These are phyloP conservation scores for Diacarnus erythraeanus DNA, from an alignment of 37 sponge, comb jelly and placozoan species.

Conservation along the genomic window DNA sequence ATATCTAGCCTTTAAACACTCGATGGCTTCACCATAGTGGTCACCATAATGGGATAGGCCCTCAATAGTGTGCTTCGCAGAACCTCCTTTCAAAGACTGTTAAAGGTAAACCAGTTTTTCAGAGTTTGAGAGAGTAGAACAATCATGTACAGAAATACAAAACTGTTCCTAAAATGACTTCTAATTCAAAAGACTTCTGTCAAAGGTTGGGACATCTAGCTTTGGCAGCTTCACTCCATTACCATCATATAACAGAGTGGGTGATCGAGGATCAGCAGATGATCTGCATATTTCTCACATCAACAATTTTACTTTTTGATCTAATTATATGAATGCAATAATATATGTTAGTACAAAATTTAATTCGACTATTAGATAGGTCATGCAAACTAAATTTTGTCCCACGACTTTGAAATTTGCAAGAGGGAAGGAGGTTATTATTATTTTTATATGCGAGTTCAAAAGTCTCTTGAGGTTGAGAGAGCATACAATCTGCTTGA, in stretches of 20 bases:
- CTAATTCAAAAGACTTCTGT: conserved; percentile 11
- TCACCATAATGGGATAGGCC: conserved; percentile 4
- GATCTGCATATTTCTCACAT: too few relatives aligned
- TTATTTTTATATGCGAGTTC: not conserved
- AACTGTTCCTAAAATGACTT: conserved; percentile 35
- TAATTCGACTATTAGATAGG: too few relatives aligned
- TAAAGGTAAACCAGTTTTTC: conserved; percentile 38
- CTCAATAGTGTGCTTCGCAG: conserved; percentile 11
- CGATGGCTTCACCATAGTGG: too few relatives aligned
- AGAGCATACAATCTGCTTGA: not conserved
- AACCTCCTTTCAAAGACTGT: conserved; percentile 28
- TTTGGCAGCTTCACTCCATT: conserved; percentile 23
- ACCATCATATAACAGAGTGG: not conserved
- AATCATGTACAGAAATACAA: conserved; percentile 26
- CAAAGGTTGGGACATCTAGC: conserved; percentile 13
- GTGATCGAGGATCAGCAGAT: not conserved
- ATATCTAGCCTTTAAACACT: too few relatives aligned
- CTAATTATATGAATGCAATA: too few relatives aligned
- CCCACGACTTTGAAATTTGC: too few relatives aligned
- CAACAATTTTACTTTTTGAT: too few relatives aligned
- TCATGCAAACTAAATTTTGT: too few relatives aligned
- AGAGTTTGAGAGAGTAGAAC: conserved; percentile 15
- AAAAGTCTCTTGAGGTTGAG: conserved; percentile 2
- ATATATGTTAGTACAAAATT: too few relatives aligned
- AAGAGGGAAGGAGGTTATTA: too few relatives aligned